Evolutionary conservation across 2,888 invertebrate species (phyloP), one percentile per base, ranked within the genome.

Genomic region (Scaptomyza parva): DNA sequence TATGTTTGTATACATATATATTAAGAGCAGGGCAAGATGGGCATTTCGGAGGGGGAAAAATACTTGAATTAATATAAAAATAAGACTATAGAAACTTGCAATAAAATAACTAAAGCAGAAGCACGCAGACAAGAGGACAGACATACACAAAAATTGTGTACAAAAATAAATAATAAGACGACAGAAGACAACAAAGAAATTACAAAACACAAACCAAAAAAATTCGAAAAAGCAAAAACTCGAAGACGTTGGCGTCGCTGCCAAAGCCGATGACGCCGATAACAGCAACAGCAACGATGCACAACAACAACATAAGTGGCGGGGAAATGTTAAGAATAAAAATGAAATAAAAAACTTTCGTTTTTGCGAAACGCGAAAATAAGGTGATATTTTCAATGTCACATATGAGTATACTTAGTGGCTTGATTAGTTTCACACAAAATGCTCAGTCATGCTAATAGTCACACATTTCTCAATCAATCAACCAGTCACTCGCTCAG

Each of bases 101-200:
- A 78, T 82, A 76, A 82, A 88, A 87, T 71, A 86, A 86, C 75
- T 75, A 65, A 67, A 53, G 68, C 52, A 70, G 65, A 76, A 85
- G 71, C 71, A 74, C 55, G 51, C 65, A 66, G 58, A 55, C 60
- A 48, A 20, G 45, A 51, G 55, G 62, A 53, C 53, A n/a, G 48
- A 62, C 47, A 24, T 18, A 14, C 14, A 60, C 63, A 41, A n/a
- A n/a, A n/a, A 70, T 87, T 78, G 75, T 71, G 74, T 74, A 70
- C 62, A 45, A 69, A 78, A 69, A 86, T 67, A 74, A 74, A 74
- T 73, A 70, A 59, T 63, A 71, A 63, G 66, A 64, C n/a, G 67
- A 65, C 57, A 66, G n/a, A 44, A 59, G 43, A 53, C 43, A 59
- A 58, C 48, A 66, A 40, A 51, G 55, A 61, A 61, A 70, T 55